Evolutionary conservation across 2,797 vertebrate genomes (phyloP), one percentile per base, ranked within the genome.

Genomic region (Scomberomorus guttatus): DNA sequence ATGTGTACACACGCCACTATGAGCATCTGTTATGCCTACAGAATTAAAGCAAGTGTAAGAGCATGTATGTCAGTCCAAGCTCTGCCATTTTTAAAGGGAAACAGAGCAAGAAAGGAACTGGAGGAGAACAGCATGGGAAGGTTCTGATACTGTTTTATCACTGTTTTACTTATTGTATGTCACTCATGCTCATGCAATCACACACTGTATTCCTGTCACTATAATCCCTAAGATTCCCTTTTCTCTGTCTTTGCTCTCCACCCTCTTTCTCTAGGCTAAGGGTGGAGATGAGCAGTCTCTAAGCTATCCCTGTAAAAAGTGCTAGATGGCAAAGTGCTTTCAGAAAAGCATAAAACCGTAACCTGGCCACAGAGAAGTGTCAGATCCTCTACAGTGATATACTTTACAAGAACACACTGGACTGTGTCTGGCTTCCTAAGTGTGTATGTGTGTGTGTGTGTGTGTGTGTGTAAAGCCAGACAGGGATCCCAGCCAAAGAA

Each of bases 401-500:
- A 82, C 44, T 77, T 46, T 55, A 67, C 66, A 73, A 66, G 56
- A 76, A 44, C 56, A 80, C 71, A 64, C 48, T 10, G 56, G 64
- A 64, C 39, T 75, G 68, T 68, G 68, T 83, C 85, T 86, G 81
- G 67, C 71, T 75, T 79, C 68, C 42, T 25, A 54, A 78, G 69
- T 57, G 24, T 84, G 51, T 84, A 69, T 37, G 44, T 60, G 68
- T 69, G 52, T 56, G 32, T 20, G 37, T 13, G 37, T 4, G 37
- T 39, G 37, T 37, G 37, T 37, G 37, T 37, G 37, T 37, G 9
- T 73, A 54, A 32, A 84, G 86, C 89, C 90, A 92, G 86, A 81
- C 85, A 79, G 85, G 82, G 87, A 92, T 89, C 61, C 55, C 77
- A 80, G 92, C 91, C 91, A 92, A 91, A 91, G 86, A 90, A 86